Evolutionary conservation across 2,888 invertebrate species (phyloP).

Genomic region (Caenorhabditis parvicauda): DNA sequence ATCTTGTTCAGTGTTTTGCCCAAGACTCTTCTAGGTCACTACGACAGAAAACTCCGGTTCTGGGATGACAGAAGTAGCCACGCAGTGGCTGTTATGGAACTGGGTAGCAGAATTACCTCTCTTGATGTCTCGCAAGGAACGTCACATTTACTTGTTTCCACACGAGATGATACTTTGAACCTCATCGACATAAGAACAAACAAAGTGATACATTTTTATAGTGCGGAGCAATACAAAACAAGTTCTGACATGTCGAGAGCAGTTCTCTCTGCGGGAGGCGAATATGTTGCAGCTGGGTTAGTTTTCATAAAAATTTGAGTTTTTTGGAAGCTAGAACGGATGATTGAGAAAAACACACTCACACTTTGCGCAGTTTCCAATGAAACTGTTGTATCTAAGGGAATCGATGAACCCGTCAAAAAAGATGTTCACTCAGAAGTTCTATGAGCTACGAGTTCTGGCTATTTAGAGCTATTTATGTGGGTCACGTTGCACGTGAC

Average conservation of each 20-base stretch:
- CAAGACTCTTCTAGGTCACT: conserved; percentile 86
- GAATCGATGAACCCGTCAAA: too few species aligned
- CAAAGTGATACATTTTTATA: conserved; percentile 77
- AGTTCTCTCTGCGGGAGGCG: conserved; percentile 39
- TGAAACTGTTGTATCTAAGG: too few species aligned
- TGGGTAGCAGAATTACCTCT: conserved; percentile 23
- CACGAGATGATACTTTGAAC: conserved; percentile 90
- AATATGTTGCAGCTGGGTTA: conserved; percentile 30
- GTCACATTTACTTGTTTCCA: conserved; percentile 84
- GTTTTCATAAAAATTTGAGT: conserved; percentile 2
- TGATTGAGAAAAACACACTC: background rate
- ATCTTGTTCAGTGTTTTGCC: conserved; percentile 74
- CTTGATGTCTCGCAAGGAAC: conserved; percentile 65
- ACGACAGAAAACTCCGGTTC: conserved; percentile 89
- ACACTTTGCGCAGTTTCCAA: background rate
- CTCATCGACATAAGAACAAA: conserved; percentile 88
- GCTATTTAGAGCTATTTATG: too few species aligned
- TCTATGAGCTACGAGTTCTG: too few species aligned
- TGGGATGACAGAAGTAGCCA: conserved; percentile 84
- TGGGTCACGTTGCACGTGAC: too few species aligned
- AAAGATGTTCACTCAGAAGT: too few species aligned
- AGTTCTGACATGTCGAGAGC: conserved; percentile 47
- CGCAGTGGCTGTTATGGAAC: conserved; percentile 74
- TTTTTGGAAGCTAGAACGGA: background rate
- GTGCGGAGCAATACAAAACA: conserved; percentile 82